phyloP scores from a whole-genome alignment of 2,797 vertebrate species.

The Neomorphus geoffroyi region DNA sequence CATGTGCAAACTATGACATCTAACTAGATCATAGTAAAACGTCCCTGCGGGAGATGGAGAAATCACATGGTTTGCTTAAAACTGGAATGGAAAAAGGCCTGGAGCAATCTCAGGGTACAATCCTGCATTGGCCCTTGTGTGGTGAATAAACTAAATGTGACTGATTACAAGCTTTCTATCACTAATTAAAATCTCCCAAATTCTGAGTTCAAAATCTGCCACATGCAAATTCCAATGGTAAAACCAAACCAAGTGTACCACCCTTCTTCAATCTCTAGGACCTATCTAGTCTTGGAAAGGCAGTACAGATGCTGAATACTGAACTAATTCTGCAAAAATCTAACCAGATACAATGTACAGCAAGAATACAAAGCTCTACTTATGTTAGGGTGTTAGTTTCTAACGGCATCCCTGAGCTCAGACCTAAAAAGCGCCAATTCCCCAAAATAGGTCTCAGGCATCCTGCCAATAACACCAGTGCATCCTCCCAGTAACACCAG shows the following conservation, averaged over 20 bases:
- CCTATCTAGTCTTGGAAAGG: background rate
- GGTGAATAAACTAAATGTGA: conserved; percentile 51
- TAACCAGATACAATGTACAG: background rate
- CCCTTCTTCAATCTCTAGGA: background rate
- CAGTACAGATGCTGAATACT: background rate
- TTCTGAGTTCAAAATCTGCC: background rate
- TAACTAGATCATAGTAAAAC: conserved; percentile 57
- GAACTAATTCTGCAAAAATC: background rate
- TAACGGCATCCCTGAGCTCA: background rate
- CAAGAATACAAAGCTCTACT: background rate
- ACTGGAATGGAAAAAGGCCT: conserved; percentile 59
- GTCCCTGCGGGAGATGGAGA: conserved; percentile 25
- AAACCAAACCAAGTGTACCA: background rate
- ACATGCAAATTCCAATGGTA: background rate
- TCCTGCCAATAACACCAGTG: background rate
- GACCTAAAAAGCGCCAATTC: background rate
- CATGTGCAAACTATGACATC: conserved; percentile 49
- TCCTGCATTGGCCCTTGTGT: background rate
- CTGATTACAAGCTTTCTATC: conserved; percentile 18
- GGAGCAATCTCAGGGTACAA: conserved; percentile 50
- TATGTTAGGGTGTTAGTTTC: background rate
- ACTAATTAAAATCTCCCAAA: conserved; percentile 5
- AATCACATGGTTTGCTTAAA: conserved; percentile 56
- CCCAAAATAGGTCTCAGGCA: background rate
- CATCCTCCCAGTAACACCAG: background rate